These are phyloP conservation scores for Gambusia holbrooki DNA, from an alignment of 2,113 vertebrate genomes.

Conservation along the genomic window DNA sequence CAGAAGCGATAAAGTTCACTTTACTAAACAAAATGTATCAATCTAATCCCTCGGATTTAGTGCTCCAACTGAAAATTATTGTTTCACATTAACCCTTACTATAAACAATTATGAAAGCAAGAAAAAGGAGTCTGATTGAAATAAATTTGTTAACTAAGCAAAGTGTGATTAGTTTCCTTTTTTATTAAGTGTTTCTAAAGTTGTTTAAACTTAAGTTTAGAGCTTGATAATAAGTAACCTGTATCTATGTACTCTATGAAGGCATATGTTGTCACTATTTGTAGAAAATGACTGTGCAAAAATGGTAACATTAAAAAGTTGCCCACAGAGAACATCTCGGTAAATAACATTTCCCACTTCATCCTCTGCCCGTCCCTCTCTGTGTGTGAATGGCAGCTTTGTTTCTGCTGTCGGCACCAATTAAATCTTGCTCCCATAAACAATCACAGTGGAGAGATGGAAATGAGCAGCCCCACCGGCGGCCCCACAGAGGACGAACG, in stretches of 20 bases:
- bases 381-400: conserved; percentile 66
- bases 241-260: background rate
- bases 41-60: background rate
- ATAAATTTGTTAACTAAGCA: background rate
- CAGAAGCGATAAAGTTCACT: background rate
- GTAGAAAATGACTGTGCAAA: conserved; percentile 17
- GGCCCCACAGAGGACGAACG: conserved; percentile 48
- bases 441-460: conserved; percentile 51
- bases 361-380: conserved; percentile 31
- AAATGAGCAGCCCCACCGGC: conserved; percentile 52
- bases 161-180: background rate
- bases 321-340: conserved; percentile 55
- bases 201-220: background rate
- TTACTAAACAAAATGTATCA: background rate
- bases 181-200: background rate
- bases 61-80: background rate
- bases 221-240: background rate
- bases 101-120: background rate
- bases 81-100: background rate
- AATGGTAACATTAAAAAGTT: conserved; percentile 17
- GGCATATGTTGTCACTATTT: conserved; percentile 16
- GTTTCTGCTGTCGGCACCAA: conserved; percentile 64
- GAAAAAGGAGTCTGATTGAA: background rate
- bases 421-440: conserved; percentile 66
- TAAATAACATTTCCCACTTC: conserved; percentile 59